phyloP scores from a whole-genome alignment of 2,888 invertebrate species.

The Zeuzera pyrina region DNA sequence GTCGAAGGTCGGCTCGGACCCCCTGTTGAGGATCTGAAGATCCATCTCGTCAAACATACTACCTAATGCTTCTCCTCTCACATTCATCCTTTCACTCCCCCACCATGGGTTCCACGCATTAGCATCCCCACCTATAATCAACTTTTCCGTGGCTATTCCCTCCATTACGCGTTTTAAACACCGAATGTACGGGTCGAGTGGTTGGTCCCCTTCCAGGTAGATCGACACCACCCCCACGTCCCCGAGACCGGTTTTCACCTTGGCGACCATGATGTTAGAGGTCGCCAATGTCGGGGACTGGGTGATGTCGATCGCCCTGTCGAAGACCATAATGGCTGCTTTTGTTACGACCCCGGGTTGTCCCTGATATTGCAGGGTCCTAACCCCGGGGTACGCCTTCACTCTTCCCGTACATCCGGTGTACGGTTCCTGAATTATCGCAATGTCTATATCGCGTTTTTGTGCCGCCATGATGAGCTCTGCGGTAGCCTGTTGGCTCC shows the following conservation, averaged over 20 bases:
- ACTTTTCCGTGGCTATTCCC: no score
- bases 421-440: slow-evolving; percentile 13
- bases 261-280: slow-evolving; percentile 10
- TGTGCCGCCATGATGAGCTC: slow-evolving; percentile 6
- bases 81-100: neutral
- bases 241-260: slow-evolving; percentile 10
- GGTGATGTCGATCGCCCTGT: neutral
- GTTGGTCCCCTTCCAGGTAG: slow-evolving; percentile 16
- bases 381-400: neutral
- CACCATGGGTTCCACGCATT: no score
- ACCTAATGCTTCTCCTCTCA: neutral
- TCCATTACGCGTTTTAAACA: no score
- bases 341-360: no score
- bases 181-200: no score
- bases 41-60: slow-evolving; percentile 1
- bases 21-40: no score
- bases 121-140: slow-evolving; percentile 5
- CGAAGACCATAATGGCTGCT: slow-evolving; percentile 1
- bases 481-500: slow-evolving; percentile 6
- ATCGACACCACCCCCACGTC: slow-evolving; percentile 9
- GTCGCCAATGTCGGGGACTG: slow-evolving; percentile 6
- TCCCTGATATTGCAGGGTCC: slow-evolving; percentile 3
- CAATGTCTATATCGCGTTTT: neutral
- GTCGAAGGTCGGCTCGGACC: no score
- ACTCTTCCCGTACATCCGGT: slow-evolving; percentile 4